Evolutionary conservation across 2,797 vertebrate species (phyloP), one percentile per base, ranked within the genome.

Genomic region (Hydrolagus colliei): DNA sequence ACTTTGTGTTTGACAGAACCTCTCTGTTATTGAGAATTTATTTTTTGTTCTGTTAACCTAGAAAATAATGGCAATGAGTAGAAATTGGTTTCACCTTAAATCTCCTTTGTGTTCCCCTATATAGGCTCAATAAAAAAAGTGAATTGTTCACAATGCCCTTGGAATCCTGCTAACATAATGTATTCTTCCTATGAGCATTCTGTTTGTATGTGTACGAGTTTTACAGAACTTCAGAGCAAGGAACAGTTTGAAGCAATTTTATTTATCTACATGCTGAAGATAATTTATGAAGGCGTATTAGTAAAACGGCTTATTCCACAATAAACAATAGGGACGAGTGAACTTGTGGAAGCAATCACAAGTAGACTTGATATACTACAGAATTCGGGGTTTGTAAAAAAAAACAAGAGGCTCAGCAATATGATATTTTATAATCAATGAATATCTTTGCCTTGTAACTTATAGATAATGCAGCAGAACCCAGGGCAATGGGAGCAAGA

Each of bases 231-330:
- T 52, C 41, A 52, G 41, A 52, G 41, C 41, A 52, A 52, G 41
- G 41, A 52, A 52, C 41, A 52, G 41, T 52, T 75, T 32, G 8
- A 52, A 52, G 73, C 20, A 18, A 75, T 14, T 75, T 16, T 35
- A 13, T 75, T 74, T 75, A 13, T 41, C 14, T 75, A 18, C 1
- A 75, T 35, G 27, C 32, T 75, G 73, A 16, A 75, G 7, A 18
- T 13, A 3, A 18, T 6, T 52, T 75, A 14, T 14, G 52, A 75
- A 52, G 18, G 9, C 20, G 7, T 9, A 75, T 7, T 52, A 52
- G 41, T 92, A 89, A 88, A 92, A 92, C 89, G 74, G 94, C 93
- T 93, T 94, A 94, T 93, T 93, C 93, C 92, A 94, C 93, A 92
- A 93, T 93, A 92, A 93, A 91, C 92, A 94, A 89, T 88, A 86